phyloP scores from a whole-genome alignment of 2,113 vertebrate genomes.

The Alouatta palliata region DNA sequence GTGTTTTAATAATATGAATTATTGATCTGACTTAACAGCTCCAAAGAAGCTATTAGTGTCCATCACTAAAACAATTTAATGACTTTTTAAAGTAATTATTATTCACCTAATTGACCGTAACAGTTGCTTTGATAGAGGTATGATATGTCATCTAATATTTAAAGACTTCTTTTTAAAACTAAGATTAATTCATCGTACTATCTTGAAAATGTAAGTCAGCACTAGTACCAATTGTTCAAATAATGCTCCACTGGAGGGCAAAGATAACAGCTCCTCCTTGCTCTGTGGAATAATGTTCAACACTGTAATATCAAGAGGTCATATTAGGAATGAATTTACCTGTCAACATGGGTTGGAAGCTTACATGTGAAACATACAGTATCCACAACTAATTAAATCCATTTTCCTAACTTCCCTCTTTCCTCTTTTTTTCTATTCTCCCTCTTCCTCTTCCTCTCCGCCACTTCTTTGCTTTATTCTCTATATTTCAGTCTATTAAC shows the following conservation, averaged over 20 bases:
- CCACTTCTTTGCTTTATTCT: background rate
- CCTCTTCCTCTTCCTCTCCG: background rate
- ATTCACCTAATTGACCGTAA: constrained; percentile 64
- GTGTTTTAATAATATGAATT: constrained; percentile 52
- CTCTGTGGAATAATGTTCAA: constrained; percentile 28
- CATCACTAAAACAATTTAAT: constrained; percentile 68
- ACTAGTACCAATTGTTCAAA: constrained; percentile 15
- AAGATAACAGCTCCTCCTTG: background rate
- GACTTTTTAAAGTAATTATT: constrained; percentile 73
- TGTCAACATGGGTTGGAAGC: background rate
- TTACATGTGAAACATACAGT: background rate
- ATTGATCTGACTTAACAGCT: constrained; percentile 62
- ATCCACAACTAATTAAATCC: background rate
- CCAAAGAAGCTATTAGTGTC: constrained; percentile 43
- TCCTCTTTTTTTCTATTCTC: background rate
- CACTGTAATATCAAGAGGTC: background rate
- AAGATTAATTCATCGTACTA: background rate
- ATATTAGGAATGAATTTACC: background rate
- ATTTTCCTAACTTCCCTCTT: background rate
- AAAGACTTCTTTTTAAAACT: constrained; percentile 31
- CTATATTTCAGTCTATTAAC: background rate
- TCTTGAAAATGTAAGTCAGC: constrained; percentile 27
- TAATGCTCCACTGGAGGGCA: background rate
- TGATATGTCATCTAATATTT: constrained; percentile 13
- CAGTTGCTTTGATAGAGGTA: constrained; percentile 52